These are phyloP conservation scores for Hyperoodon ampullatus DNA, from an alignment of 2,113 vertebrate species.

Conservation along the genomic window DNA sequence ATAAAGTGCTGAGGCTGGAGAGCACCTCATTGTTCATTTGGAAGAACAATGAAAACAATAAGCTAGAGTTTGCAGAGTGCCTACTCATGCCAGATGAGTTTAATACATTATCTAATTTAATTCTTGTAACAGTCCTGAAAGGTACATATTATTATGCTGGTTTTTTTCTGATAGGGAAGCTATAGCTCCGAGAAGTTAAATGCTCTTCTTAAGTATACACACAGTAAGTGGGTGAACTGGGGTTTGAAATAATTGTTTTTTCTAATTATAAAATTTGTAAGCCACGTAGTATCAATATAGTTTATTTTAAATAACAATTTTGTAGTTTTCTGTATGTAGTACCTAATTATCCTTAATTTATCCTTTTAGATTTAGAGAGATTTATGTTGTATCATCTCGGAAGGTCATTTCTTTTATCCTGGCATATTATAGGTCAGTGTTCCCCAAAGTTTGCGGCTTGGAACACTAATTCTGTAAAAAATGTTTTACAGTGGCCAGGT, in stretches of 20 bases:
- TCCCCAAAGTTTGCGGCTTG: neutral
- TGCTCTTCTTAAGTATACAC: neutral
- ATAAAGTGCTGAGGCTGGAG: neutral
- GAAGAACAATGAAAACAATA: neutral
- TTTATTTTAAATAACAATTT: constrained; percentile 39
- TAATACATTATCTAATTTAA: neutral
- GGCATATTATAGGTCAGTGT: neutral
- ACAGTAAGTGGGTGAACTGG: neutral
- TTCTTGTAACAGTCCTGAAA: neutral
- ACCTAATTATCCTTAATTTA: neutral
- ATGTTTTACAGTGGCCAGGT: neutral
- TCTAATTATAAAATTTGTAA: constrained; percentile 18
- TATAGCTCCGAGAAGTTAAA: neutral
- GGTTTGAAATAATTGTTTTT: constrained; percentile 3
- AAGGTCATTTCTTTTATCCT: constrained; percentile 32
- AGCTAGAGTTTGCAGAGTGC: neutral
- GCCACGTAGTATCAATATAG: neutral
- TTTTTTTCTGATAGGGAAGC: neutral
- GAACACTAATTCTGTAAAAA: constrained; percentile 47
- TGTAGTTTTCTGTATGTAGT: neutral
- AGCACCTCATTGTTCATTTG: neutral
- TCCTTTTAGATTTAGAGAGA: constrained; percentile 9
- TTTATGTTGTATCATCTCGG: neutral
- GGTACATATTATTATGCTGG: neutral
- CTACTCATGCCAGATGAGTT: neutral